These are phyloP conservation scores for Agapornis roseicollis DNA, from an alignment of 2,113 vertebrate genomes.

Conservation along the genomic window DNA sequence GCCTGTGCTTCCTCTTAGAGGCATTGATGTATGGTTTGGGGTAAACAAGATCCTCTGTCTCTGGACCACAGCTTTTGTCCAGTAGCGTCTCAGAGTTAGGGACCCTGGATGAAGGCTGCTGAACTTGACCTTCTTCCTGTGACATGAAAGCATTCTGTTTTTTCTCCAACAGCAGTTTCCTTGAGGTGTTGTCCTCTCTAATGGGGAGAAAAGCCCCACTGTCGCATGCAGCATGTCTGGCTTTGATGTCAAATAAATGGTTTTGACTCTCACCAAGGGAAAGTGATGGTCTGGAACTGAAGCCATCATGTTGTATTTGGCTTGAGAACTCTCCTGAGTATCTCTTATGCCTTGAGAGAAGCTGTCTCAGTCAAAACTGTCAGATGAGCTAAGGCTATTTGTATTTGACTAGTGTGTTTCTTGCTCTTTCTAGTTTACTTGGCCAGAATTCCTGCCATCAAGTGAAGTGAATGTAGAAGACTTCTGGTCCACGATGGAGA, in stretches of 20 bases:
- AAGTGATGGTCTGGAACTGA: neutral
- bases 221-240: neutral
- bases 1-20: neutral
- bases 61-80: neutral
- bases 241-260: neutral
- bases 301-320: neutral
- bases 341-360: neutral
- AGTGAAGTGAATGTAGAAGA: conserved; percentile 95
- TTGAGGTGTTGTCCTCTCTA: neutral
- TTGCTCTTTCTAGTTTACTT: conserved; percentile 86
- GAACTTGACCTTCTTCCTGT: neutral
- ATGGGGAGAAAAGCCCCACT: neutral
- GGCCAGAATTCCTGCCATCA: conserved; percentile 87
- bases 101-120: neutral
- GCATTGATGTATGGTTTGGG: neutral
- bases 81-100: neutral
- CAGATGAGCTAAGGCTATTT: neutral
- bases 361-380: neutral
- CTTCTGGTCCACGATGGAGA: conserved; percentile 97
- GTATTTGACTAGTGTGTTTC: neutral
- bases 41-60: neutral
- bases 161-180: neutral
- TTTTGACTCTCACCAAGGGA: neutral
- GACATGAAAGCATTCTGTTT: neutral
- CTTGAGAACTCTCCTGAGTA: neutral